Evolutionary conservation across 2,888 invertebrate genomes (phyloP), one percentile per base, ranked within the genome.

Genomic region (Archips crataeganus): DNA sequence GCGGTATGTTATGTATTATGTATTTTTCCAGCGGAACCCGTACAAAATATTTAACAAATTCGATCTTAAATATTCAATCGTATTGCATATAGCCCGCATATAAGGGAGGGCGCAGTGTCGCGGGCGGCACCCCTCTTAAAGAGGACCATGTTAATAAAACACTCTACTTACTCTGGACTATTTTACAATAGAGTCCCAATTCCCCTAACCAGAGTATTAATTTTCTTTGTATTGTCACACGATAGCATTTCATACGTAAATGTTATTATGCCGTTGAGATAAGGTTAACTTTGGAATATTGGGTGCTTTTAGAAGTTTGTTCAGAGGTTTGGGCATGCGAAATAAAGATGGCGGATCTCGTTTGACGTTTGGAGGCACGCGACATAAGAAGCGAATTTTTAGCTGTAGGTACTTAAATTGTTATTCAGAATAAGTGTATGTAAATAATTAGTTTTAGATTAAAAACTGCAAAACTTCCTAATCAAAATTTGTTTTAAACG

Each of bases 341-440:
- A 73, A 73, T 23, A 68, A 73, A 73, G 47, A 73, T 73, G 73
- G 73, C 73, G 57, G 70, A 45, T 54, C 32, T 15, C 59, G 70
- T 64, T 47, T 64, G 63, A 54, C 54, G 47, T 45, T 23, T 34
- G 32, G 1, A 47, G 11, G 45, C 34, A n/a, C 10, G 45, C 39
- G 42, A 8, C 8, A 32, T 34, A 13, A 13, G 3, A 39, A 57
- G 45, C 42, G 23, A 60, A n/a, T 49, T 49, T 49, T 49, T 45
- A 45, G 45, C 23, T 23, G 23, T 23, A 23, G 23, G 23, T 23
- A 39, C 39, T 4, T 39, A 39, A 39, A 39, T 39, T 39, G 4
- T 39, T 39, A 6, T 39, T 39, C 5, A 6, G 39, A 3, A 39
- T 39, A 39, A 39, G 5, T 23, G 23, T 23, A 23, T 23, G 23